Conservation (phyloP, 2,113 vertebrate genomes). For the Delphinus delphis region DNA sequence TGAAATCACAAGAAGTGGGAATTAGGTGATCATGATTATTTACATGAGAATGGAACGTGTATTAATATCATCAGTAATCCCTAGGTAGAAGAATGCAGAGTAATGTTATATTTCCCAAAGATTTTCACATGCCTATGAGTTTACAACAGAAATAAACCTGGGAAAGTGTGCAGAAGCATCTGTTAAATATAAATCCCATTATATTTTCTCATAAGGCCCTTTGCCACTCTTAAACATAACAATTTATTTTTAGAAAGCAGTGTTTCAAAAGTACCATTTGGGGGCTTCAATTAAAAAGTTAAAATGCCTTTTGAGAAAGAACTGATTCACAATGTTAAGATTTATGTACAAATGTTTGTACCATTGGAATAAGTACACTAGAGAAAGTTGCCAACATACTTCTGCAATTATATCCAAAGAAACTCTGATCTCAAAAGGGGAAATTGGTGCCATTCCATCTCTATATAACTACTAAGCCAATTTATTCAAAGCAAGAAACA, state of each 20-base stretch:
- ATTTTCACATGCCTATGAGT: background rate
- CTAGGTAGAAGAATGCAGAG: background rate
- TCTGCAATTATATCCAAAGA: background rate
- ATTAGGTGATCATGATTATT: background rate
- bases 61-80: background rate
- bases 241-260: background rate
- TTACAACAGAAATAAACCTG: background rate
- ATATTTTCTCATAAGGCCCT: background rate
- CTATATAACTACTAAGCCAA: background rate
- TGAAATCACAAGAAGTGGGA: background rate
- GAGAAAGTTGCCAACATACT: background rate
- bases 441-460: background rate
- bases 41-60: background rate
- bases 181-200: background rate
- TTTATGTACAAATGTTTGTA: background rate
- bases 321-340: background rate
- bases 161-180: background rate
- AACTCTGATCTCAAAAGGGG: background rate
- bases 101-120: background rate
- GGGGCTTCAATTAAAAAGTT: background rate
- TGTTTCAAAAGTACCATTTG: background rate
- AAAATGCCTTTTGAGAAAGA: background rate
- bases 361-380: background rate
- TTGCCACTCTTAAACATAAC: background rate
- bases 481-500: background rate